Evolutionary conservation across 2,797 vertebrate species (phyloP), one percentile per base, ranked within the genome.

Genomic region (Momotus momota): DNA sequence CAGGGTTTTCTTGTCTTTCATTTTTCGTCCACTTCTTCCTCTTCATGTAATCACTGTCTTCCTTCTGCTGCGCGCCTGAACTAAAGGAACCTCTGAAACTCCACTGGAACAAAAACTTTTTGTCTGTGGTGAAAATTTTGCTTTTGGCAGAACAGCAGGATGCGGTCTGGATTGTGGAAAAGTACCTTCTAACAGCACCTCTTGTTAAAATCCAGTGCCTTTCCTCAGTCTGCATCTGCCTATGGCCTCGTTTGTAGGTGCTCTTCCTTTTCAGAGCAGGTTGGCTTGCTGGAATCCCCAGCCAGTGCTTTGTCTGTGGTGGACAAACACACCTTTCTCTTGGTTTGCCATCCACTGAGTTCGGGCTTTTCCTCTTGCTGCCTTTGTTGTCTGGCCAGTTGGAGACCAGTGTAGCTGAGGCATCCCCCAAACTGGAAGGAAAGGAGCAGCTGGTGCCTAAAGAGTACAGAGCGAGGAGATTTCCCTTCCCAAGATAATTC

Each of bases 131-230:
- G 66, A 25, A 31, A 8, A 5, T 54, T 65, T 19, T 17, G 25
- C 58, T 45, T 1, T 23, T 7, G 73, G 88, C 65, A 46, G 16
- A 70, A 3, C 8, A 13, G 2, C 78, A 58, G 74, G 74, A 41
- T n/a, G 78, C 29, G 57, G 3, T 21, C 55, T 26, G 73, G n/a
- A 9, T 1, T 48, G 81, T 2, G n/a, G 71, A 86, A 26, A 1
- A 29, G 54, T 4, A 3, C 17, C 2, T 10, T 1, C 26, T 2
- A 2, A 1, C 33, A 18, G 38, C 46, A 5, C 12, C 38, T 17
- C 0, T 5, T 33, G 55, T 16, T 27, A 1, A 55, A 43, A 35
- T 20, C n/a, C 43, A 2, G 48, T 43, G 77, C 73, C 84, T 74
- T 64, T 43, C 48, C 19, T 40, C 9, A 0, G 15, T 13, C 31